Conservation (phyloP, 2,113 vertebrate genomes). For the Dipodomys stephensi region DNA sequence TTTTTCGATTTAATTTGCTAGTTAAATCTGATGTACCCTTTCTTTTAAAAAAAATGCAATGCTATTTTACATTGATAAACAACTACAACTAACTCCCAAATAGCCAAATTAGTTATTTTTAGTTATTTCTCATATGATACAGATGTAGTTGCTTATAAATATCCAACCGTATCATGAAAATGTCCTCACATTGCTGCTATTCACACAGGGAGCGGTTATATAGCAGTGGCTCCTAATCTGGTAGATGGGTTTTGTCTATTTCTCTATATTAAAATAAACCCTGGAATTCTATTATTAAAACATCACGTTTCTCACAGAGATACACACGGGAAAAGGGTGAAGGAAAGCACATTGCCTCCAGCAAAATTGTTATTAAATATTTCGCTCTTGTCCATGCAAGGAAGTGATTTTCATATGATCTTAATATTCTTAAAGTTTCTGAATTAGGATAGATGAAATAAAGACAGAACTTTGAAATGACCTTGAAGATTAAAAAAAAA, state of each 20-base stretch:
- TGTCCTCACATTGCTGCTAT: neutral
- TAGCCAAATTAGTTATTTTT: neutral
- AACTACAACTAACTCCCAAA: neutral
- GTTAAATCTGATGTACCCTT: neutral
- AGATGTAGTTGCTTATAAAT: neutral
- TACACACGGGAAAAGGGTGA: neutral
- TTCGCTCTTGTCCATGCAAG: constrained; percentile 2
- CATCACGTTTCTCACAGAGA: neutral
- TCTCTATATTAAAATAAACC: constrained; percentile 48
- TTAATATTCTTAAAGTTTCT: constrained; percentile 46
- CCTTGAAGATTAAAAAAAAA: constrained; percentile 45
- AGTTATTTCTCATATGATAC: constrained; percentile 9
- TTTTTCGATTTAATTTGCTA: constrained; percentile 33
- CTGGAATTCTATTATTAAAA: constrained; percentile 21
- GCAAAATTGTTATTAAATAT: neutral
- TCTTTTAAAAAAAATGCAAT: neutral
- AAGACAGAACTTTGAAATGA: constrained; percentile 29
- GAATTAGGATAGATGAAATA: neutral
- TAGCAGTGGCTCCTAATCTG: neutral
- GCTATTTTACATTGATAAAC: constrained; percentile 14
- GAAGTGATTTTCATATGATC: neutral
- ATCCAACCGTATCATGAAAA: neutral
- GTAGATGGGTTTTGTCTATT: neutral
- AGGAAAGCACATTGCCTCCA: neutral
- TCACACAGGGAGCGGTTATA: neutral